Evolutionary conservation across 2,113 vertebrate species (phyloP), one percentile per base, ranked within the genome.

Genomic region (Burhinus oedicnemus): DNA sequence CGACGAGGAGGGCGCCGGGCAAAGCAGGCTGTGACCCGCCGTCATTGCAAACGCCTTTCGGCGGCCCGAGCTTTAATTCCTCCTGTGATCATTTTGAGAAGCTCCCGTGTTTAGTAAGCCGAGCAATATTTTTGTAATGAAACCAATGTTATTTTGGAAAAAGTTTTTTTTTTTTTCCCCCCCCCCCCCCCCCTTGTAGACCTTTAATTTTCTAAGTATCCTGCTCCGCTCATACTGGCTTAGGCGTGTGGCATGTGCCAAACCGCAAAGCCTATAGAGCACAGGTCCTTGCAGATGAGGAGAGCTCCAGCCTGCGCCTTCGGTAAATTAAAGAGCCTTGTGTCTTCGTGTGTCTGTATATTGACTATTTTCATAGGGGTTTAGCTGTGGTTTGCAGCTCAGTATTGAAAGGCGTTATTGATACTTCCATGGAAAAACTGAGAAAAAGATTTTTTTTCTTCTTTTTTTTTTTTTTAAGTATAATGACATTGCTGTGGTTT

Each of bases 1-100:
- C 70, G 97, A 95, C 82, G 97, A 97, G 97, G 90, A 97, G 97
- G 97, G 96, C 94, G 96, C 94, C 74, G 85, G 97, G 98, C 98
- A 97, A 97, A 96, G 97, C 98, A 89, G 98, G 96, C 97, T 97
- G 90, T 96, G 94, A 96, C 98, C 98, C 95, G 92, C 98, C 97
- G 98, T 95, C 96, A 97, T 90, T 97, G 98, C 98, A 96, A 98
- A 96, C 92, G 96, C 96, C 98, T 98, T 97, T 90, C 94, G 82
- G 97, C 97, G 89, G 96, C 97, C 94, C 93, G 75, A 95, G 96
- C 93, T n/a, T 23, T 61, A 29, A 13, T 61, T 80, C 76, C 72
- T 60, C 12, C 65, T 10, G 29, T 2, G 61, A 57, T 47, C 87
- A 2, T 68, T 72, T 20, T 15, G 49, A 70, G 79, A 64, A 2